Evolutionary conservation across 2,797 vertebrate species (phyloP).

Genomic region (Macropus fuliginosus): DNA sequence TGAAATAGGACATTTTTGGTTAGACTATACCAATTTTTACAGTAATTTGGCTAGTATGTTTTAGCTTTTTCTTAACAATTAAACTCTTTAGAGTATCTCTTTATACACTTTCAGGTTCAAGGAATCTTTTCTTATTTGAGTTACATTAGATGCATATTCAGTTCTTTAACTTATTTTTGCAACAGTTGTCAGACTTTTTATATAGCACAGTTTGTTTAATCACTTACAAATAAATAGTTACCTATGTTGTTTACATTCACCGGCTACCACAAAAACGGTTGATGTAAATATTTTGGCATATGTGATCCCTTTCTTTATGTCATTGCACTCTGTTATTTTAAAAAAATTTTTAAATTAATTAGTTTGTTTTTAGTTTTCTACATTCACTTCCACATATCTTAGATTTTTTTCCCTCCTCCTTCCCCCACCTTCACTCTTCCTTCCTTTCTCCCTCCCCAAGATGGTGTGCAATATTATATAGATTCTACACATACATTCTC

Average conservation of each 20-base stretch:
- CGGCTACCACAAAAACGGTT: neutral
- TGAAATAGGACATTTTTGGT: conserved; percentile 18
- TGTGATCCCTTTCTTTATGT: neutral
- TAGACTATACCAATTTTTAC: neutral
- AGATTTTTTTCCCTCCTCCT: too few relatives aligned
- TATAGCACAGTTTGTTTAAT: neutral
- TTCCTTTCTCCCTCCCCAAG: too few relatives aligned
- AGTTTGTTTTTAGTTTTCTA: too few relatives aligned
- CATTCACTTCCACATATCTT: too few relatives aligned
- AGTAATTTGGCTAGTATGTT: conserved; percentile 14
- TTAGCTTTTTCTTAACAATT: neutral
- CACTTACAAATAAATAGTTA: neutral
- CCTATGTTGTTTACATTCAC: neutral
- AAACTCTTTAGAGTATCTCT: neutral
- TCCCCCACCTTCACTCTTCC: too few relatives aligned
- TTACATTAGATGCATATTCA: conserved; percentile 33
- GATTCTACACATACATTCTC: too few relatives aligned
- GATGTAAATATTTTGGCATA: neutral
- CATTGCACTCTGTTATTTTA: neutral
- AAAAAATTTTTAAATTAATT: too few relatives aligned
- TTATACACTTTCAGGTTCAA: neutral
- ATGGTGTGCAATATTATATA: too few relatives aligned
- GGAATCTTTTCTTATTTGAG: conserved; percentile 32
- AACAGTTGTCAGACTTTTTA: neutral
- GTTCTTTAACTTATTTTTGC: conserved; percentile 32